Conservation (phyloP, 2,113 vertebrate species). For the Lophochroa leadbeateri region DNA sequence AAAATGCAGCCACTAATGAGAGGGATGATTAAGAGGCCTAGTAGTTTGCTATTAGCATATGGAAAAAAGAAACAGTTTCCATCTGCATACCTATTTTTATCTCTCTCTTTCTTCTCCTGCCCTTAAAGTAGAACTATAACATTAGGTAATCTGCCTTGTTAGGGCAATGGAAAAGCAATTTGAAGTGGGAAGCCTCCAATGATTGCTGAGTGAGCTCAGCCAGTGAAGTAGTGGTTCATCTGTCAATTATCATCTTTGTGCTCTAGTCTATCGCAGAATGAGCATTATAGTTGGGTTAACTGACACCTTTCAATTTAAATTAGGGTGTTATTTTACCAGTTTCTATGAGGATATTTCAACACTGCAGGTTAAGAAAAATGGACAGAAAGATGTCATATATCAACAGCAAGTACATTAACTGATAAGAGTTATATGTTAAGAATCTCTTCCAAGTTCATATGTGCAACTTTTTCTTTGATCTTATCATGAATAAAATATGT, state of each 20-base stretch:
- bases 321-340: fast-evolving
- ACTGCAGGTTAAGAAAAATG: background rate
- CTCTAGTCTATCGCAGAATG: background rate
- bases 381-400: background rate
- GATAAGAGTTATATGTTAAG: background rate
- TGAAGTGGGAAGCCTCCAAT: background rate
- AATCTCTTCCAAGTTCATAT: background rate
- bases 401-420: background rate
- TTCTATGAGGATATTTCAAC: background rate
- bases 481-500: background rate
- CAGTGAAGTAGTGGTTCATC: background rate
- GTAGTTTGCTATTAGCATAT: conserved; percentile 47
- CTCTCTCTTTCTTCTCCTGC: background rate
- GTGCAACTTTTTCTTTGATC: background rate
- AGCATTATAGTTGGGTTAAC: background rate
- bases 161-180: background rate
- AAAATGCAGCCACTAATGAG: conserved; percentile 41
- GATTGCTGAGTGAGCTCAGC: background rate
- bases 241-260: background rate
- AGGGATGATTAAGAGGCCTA: conserved; percentile 21
- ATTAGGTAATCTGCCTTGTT: background rate
- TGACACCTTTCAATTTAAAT: background rate
- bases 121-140: background rate
- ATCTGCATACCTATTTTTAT: conserved; percentile 57
- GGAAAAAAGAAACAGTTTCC: conserved; percentile 34